phyloP scores from a whole-genome alignment of 1,140 invertebrate genomes.

The Drosophila grimshawi region DNA sequence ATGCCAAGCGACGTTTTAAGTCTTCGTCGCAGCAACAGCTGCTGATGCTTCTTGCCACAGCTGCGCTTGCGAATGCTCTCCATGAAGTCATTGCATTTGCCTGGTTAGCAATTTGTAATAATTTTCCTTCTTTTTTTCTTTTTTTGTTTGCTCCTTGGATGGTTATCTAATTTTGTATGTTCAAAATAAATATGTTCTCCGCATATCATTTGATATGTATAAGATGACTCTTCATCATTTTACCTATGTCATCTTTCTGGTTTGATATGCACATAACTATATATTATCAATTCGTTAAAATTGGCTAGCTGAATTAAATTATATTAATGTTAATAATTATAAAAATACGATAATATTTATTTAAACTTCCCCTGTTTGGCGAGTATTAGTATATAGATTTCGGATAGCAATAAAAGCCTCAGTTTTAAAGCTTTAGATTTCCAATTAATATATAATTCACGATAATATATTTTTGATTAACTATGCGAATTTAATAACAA shows the following conservation, averaged over 20 bases:
- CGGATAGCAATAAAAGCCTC: too few relatives aligned
- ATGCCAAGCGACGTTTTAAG: constrained; percentile 71
- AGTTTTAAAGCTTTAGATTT: too few relatives aligned
- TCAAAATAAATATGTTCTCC: constrained; percentile 29
- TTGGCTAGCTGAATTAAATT: too few relatives aligned
- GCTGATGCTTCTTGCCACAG: constrained; percentile 61
- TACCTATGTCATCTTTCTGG: background rate
- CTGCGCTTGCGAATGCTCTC: constrained; percentile 64
- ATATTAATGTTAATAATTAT: too few relatives aligned
- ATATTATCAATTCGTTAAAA: too few relatives aligned
- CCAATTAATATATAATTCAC: too few relatives aligned
- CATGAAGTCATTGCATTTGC: constrained; percentile 67
- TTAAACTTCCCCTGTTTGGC: too few relatives aligned
- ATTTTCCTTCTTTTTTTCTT: constrained; percentile 20
- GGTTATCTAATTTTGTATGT: constrained; percentile 47
- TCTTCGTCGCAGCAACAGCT: constrained; percentile 72
- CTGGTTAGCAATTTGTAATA: constrained; percentile 60
- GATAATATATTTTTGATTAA: too few relatives aligned
- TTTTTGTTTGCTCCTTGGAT: background rate
- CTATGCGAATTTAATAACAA: too few relatives aligned
- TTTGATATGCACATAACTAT: too few relatives aligned
- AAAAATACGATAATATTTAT: too few relatives aligned
- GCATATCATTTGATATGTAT: background rate
- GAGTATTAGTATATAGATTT: too few relatives aligned
- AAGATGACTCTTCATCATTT: constrained; percentile 17